A percentile compares a stretch with the other conserved stretches of the same genome.
phyloP scores from a whole-genome alignment of 2,113 vertebrate species.

The Ranitomeya variabilis region DNA sequence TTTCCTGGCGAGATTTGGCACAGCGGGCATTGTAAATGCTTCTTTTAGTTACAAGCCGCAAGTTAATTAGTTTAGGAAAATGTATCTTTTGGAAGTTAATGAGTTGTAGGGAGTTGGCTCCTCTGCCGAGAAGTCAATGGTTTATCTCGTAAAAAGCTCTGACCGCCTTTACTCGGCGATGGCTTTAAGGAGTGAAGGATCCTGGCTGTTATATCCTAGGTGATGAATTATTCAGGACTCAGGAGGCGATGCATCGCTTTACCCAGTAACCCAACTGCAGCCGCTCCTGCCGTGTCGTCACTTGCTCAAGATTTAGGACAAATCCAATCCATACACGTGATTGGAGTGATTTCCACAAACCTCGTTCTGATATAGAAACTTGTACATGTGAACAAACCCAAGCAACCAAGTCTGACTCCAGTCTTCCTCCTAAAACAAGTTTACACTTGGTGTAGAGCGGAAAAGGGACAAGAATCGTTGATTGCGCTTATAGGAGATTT shows the following conservation, averaged over 20 bases:
- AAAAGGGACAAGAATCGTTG: too few species aligned
- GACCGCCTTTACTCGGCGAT: neutral
- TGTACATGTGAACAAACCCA: too few species aligned
- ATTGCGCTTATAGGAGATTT: too few species aligned
- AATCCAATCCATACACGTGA: too few species aligned
- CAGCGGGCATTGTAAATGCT: neutral
- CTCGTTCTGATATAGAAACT: too few species aligned
- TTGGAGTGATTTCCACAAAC: too few species aligned
- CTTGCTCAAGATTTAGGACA: too few species aligned
- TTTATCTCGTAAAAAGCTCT: conserved; percentile 5
- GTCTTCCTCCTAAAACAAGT: too few species aligned
- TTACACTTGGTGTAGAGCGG: too few species aligned
- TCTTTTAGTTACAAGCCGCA: neutral
- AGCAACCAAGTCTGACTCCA: too few species aligned
- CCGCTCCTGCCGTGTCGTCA: neutral
- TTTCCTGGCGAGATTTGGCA: conserved; percentile 60
- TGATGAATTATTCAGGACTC: neutral
- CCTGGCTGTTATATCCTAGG: neutral
- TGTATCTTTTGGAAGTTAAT: conserved; percentile 18
- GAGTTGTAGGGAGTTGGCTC: neutral
- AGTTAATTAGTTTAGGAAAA: neutral
- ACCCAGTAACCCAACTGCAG: neutral
- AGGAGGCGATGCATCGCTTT: neutral
- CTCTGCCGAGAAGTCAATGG: neutral
- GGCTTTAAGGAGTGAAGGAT: neutral